Evolutionary conservation across 2,113 vertebrate genomes (phyloP), one percentile per base, ranked within the genome.

Genomic region (Willisornis vidua): DNA sequence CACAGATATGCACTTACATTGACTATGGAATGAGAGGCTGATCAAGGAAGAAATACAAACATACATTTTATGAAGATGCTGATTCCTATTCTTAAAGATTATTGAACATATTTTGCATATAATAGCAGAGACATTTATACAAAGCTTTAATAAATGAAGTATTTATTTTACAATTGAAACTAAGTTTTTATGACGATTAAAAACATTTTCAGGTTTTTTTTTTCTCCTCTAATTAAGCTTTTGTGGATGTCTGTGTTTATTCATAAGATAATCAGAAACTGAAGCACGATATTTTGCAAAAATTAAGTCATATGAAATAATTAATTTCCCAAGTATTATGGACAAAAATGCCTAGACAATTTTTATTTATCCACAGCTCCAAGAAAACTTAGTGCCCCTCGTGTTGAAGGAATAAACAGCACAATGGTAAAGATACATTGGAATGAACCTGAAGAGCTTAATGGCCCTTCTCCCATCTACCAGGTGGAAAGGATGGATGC

Each of bases 401-500:
- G 2, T 48, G 87, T 98, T 45, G 81, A 97, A 94, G 98, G 94
- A 72, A 79, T 99, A 85, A 99, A 99, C 96, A 98, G 98, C 95
- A 98, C 98, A 37, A 90, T 83, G 5, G 95, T 99, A 93, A 97
- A 96, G 65, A 96, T 99, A 90, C 95, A 72, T 43, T 99, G 99
- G 99, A 92, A 97, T 28, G 96, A 97, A 46, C 99, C 99, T 25
- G 89, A 93, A 37, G 97, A 98, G 85, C 96, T 98, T 76, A 99
- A 99, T 70, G 99, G 99, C 8, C 99, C 98, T 62, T 76, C 96
- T 46, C 99, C 99, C 51, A 19, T 98, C 12, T 99, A 99, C 95
- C 98, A 99, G 78, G 95, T 99, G 88, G 99, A 99, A 93, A 98
- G 99, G 88, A 98, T 97, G 61, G 98, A 99, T 68, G 72, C 98